Conservation (phyloP, 2,888 invertebrate species). For the Diarsia dahlii region DNA sequence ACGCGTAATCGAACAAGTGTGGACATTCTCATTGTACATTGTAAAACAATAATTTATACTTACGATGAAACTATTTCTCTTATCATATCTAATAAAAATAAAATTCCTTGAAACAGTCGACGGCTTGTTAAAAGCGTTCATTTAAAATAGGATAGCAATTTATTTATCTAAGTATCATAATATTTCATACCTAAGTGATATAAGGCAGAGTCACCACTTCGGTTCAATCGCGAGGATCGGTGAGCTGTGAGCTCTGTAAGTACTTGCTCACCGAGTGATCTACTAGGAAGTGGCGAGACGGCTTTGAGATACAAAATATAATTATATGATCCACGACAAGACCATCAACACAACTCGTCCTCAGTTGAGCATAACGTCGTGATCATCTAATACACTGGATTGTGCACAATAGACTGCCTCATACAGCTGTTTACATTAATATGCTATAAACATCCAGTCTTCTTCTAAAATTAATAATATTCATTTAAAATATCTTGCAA, state of each 20-base stretch:
- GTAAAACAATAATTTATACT: constrained; percentile 62
- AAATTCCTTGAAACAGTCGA: constrained; percentile 65
- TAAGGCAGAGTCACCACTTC: constrained; percentile 16
- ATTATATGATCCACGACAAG: constrained; percentile 15
- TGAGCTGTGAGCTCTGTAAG: background rate
- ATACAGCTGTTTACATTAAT: constrained; percentile 34
- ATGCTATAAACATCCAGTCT: constrained; percentile 55
- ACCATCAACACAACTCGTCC: background rate
- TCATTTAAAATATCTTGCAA: constrained; percentile 41
- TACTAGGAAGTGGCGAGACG: constrained; percentile 3
- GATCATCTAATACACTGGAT: constrained; percentile 1
- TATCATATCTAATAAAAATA: constrained; percentile 62
- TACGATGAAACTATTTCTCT: constrained; percentile 55
- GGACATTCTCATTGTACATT: constrained; percentile 36
- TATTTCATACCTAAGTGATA: constrained; percentile 40
- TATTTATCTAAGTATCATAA: constrained; percentile 49
- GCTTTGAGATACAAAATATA: constrained; percentile 29
- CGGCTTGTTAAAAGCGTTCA: constrained; percentile 55
- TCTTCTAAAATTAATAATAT: constrained; percentile 47
- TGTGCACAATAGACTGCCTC: constrained; percentile 35
- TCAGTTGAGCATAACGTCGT: constrained; percentile 10
- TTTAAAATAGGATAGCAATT: constrained; percentile 53
- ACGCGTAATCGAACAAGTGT: constrained; percentile 40
- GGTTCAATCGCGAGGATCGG: background rate
- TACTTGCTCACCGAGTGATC: constrained; percentile 1